Evolutionary conservation across 2,113 vertebrate genomes (phyloP).

Genomic region (Oryzias curvinotus): DNA sequence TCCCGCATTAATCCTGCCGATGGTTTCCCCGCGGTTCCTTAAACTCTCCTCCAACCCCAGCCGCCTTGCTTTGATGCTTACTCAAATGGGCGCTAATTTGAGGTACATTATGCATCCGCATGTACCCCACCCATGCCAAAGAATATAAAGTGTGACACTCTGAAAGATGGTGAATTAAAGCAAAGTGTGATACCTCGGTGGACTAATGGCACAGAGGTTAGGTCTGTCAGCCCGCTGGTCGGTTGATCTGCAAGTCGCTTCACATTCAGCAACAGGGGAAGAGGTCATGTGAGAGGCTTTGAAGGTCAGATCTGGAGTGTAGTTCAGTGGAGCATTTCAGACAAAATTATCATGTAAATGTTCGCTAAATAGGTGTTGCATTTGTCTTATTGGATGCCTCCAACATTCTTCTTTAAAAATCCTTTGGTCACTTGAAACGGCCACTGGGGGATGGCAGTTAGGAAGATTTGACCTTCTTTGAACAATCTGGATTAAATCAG

Average conservation of each 20-base stretch:
- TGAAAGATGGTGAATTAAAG: constrained; percentile 72
- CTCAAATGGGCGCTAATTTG: constrained; percentile 76
- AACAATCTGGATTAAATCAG: too few relatives aligned
- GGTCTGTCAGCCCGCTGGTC: constrained; percentile 57
- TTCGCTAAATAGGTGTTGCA: too few relatives aligned
- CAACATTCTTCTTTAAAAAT: too few relatives aligned
- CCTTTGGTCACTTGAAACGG: too few relatives aligned
- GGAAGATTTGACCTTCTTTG: too few relatives aligned
- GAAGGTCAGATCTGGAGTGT: constrained; percentile 43
- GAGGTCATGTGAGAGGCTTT: constrained; percentile 48
- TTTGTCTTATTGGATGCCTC: too few relatives aligned
- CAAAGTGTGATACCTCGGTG: constrained; percentile 64
- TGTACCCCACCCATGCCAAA: constrained; percentile 66
- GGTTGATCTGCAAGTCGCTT: constrained; percentile 59
- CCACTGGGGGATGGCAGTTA: too few relatives aligned
- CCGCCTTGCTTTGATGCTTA: constrained; percentile 75
- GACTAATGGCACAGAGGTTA: constrained; percentile 66
- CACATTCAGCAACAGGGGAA: constrained; percentile 29
- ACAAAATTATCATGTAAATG: not conserved
- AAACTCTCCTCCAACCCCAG: constrained; percentile 79
- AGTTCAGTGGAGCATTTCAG: constrained; percentile 13
- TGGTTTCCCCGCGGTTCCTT: constrained; percentile 84
- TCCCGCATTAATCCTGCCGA: constrained; percentile 87
- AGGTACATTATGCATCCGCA: constrained; percentile 73
- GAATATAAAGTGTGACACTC: constrained; percentile 72